Evolutionary conservation across 2,797 vertebrate genomes (phyloP).

Genomic region (Melanotaenia maccullochi): DNA sequence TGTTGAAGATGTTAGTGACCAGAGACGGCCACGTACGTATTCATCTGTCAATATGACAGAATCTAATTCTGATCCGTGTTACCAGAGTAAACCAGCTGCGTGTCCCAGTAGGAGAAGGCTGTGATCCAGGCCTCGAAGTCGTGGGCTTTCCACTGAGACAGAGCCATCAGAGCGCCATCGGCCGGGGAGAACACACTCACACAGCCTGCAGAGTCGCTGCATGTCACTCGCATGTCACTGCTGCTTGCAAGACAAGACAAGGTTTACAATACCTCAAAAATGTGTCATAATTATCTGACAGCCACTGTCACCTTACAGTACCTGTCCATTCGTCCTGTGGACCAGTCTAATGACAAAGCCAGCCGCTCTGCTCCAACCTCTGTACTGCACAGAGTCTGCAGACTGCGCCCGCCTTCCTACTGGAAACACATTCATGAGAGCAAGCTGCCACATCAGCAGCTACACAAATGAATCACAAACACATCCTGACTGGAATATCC

Average conservation of each 20-base stretch:
- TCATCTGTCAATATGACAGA: background rate
- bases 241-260: slow-evolving; percentile 49
- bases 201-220: slow-evolving; percentile 92
- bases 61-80: background rate
- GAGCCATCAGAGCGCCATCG: slow-evolving; percentile 71
- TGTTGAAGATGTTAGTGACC: background rate
- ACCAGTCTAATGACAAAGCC: slow-evolving; percentile 95
- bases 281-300: too few relatives aligned
- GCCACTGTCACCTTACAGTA: slow-evolving; percentile 45
- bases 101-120: slow-evolving; percentile 97
- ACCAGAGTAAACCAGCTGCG: slow-evolving; percentile 92
- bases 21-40: background rate
- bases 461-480: background rate
- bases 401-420: slow-evolving; percentile 82
- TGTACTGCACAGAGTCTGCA: slow-evolving; percentile 79
- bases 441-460: slow-evolving; percentile 8
- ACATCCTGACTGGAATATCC: background rate
- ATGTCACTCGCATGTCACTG: slow-evolving; percentile 84
- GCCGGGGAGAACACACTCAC: slow-evolving; percentile 84
- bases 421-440: slow-evolving; percentile 73
- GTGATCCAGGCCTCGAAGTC: slow-evolving; percentile 95
- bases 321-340: slow-evolving; percentile 87
- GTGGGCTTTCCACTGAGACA: slow-evolving; percentile 92
- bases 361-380: slow-evolving; percentile 84
- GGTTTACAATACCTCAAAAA: background rate